Percentiles rank a stretch among this genome's conserved stretches.
These are phyloP conservation scores for Liposcelis brunnea DNA, from an alignment of 2,888 invertebrate genomes.

Conservation along the genomic window DNA sequence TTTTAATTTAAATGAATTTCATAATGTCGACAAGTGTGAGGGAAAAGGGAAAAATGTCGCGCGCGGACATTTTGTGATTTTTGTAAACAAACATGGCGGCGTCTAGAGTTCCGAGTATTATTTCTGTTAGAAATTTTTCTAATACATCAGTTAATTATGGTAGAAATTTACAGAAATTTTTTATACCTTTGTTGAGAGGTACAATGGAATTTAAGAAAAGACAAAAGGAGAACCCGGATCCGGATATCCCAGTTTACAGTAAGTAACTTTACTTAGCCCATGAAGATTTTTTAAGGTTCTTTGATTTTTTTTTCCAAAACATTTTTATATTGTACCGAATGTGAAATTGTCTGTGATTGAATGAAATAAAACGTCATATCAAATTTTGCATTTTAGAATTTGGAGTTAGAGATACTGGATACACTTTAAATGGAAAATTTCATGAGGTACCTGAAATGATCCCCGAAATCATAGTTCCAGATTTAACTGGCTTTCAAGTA, in stretches of 20 bases:
- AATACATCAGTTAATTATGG: slow-evolving; percentile 28
- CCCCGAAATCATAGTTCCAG: slow-evolving; percentile 84
- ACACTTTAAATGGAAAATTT: slow-evolving; percentile 35
- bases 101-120: no score
- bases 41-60: no score
- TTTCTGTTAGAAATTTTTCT: no score
- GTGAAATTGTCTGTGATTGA: no score
- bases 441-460: slow-evolving; percentile 66
- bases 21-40: no score
- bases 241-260: slow-evolving; percentile 49
- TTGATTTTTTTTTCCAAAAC: no score
- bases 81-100: background rate
- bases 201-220: slow-evolving; percentile 42
- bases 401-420: slow-evolving; percentile 51
- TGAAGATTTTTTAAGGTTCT: no score
- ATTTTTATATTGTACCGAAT: no score
- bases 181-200: slow-evolving; percentile 58
- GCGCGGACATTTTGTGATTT: no score
- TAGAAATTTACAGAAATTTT: slow-evolving; percentile 67
- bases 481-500: slow-evolving; percentile 58
- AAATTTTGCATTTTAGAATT: slow-evolving; percentile 34
- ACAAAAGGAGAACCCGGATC: slow-evolving; percentile 36
- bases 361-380: no score
- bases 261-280: slow-evolving; percentile 21
- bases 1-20: no score